Evolutionary conservation across 2,888 invertebrate genomes (phyloP).

Genomic region (Andricus quercusramuli): DNA sequence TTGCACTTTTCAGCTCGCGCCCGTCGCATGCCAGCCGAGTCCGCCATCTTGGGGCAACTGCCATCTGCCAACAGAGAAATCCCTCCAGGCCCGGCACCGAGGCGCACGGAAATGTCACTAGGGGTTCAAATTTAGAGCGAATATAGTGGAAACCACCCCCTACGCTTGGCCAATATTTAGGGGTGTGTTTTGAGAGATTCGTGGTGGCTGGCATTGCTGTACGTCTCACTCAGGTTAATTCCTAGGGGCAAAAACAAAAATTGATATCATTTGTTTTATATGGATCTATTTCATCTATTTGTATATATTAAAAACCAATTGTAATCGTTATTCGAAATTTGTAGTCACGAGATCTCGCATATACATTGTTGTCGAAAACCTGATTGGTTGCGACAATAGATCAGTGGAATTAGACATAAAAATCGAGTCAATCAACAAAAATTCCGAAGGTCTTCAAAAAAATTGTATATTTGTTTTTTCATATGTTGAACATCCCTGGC

Average conservation of each 20-base stretch:
- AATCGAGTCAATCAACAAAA: too few relatives aligned
- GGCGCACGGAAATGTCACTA: slow-evolving; percentile 9
- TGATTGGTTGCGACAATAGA: too few relatives aligned
- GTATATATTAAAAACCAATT: too few relatives aligned
- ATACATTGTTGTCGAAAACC: too few relatives aligned
- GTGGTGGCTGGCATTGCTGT: background rate
- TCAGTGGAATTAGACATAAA: too few relatives aligned
- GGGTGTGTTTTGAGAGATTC: background rate
- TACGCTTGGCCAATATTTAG: background rate
- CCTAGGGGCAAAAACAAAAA: background rate
- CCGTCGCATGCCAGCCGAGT: slow-evolving; percentile 75
- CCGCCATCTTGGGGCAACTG: slow-evolving; percentile 76
- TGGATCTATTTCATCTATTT: too few relatives aligned
- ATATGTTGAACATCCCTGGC: too few relatives aligned
- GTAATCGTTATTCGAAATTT: too few relatives aligned
- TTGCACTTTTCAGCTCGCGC: slow-evolving; percentile 73
- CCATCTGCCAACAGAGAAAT: slow-evolving; percentile 56
- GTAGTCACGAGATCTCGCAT: too few relatives aligned
- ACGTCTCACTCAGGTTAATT: background rate
- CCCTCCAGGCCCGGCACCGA: slow-evolving; percentile 55
- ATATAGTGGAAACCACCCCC: slow-evolving; percentile 35
- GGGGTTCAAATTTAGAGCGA: slow-evolving; percentile 40
- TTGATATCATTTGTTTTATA: background rate
- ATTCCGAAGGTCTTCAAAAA: too few relatives aligned
- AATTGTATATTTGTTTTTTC: too few relatives aligned